A percentile compares a stretch with the other conserved stretches of the same genome.
These are phyloP conservation scores for Napeogenes inachia DNA, from an alignment of 2,888 invertebrate species.

Conservation along the genomic window DNA sequence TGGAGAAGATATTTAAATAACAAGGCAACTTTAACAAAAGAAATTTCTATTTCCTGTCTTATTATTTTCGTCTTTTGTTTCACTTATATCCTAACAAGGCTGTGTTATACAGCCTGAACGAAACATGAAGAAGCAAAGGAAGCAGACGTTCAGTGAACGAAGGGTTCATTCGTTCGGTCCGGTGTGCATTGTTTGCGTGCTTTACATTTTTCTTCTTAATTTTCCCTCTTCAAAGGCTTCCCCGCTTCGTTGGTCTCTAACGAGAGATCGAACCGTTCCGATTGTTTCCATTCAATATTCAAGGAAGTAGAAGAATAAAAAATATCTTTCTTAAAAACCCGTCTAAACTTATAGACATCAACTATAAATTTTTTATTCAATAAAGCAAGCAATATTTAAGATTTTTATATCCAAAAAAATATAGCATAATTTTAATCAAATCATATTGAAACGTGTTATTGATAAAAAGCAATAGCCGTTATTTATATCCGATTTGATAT, in stretches of 20 bases:
- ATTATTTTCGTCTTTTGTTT: conserved; percentile 4
- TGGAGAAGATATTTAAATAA: conserved; percentile 2
- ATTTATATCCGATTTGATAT: conserved; percentile 8
- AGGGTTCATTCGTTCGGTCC: conserved; percentile 12
- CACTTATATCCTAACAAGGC: conserved; percentile 5
- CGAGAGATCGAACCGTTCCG: conserved; percentile 27
- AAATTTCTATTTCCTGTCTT: not conserved
- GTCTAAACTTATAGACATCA: not conserved
- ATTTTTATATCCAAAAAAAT: too few relatives aligned
- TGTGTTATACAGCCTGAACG: not conserved
- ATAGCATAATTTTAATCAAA: not conserved
- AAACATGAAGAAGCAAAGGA: conserved; percentile 7
- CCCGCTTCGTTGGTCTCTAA: conserved; percentile 28
- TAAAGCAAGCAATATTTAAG: not conserved
- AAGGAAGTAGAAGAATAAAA: conserved; percentile 11
- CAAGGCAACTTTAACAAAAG: not conserved
- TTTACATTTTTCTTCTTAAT: conserved; percentile 35
- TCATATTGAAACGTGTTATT: not conserved
- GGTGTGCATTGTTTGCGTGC: conserved; percentile 36
- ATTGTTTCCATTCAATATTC: conserved; percentile 23
- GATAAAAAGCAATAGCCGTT: not conserved
- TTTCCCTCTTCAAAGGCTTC: conserved; percentile 35
- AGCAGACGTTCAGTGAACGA: conserved; percentile 6
- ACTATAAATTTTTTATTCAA: conserved; percentile 13
- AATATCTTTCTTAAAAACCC: not conserved